Evolutionary conservation across 2,797 vertebrate species (phyloP).

Genomic region (Sphenopsis melanotis): DNA sequence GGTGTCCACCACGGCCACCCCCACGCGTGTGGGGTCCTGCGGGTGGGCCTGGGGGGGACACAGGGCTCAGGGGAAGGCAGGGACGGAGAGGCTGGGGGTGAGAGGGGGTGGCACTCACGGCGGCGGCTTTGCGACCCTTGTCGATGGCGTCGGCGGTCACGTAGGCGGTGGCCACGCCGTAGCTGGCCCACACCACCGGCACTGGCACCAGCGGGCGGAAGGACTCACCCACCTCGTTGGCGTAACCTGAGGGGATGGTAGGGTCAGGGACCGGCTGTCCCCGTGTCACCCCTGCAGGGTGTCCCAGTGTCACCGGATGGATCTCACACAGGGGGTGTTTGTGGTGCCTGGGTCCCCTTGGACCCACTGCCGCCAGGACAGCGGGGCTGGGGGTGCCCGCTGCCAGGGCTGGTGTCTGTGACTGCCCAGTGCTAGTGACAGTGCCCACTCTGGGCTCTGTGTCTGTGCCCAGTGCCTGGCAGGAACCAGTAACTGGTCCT

Average conservation of each 20-base stretch:
- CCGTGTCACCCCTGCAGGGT: fast-evolving
- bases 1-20: constrained; percentile 88
- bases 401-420: not conserved
- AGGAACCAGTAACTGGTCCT: not conserved
- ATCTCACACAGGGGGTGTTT: too few relatives aligned
- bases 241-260: constrained; percentile 79
- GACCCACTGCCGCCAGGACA: fast-evolving
- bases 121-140: constrained; percentile 89
- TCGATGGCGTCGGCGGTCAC: constrained; percentile 91
- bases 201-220: constrained; percentile 89
- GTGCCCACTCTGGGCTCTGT: too few relatives aligned
- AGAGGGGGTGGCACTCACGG: constrained; percentile 72
- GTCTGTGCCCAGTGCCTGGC: not conserved
- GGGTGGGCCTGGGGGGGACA: constrained; percentile 65
- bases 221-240: constrained; percentile 95
- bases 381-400: fast-evolving
- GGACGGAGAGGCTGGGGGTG: fast-evolving
- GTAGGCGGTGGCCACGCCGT: constrained; percentile 87
- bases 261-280: fast-evolving
- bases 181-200: constrained; percentile 87
- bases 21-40: constrained; percentile 74
- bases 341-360: not conserved
- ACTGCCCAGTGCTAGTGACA: not conserved
- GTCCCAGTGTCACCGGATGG: not conserved
- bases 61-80: not conserved